Conservation (phyloP, 2,113 vertebrate species). For the Physeter macrocephalus region DNA sequence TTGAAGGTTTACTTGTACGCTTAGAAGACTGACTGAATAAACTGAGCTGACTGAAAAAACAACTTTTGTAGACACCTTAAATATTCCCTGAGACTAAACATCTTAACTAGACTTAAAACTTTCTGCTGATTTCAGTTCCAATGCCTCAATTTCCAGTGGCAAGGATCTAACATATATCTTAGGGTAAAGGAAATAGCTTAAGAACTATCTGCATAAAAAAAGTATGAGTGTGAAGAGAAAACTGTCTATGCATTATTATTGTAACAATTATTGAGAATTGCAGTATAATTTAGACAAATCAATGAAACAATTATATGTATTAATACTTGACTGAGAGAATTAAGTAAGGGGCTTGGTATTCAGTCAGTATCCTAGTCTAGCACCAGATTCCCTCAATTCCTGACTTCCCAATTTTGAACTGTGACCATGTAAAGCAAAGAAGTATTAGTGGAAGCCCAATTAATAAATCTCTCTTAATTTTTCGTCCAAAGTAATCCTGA, state of each 20-base stretch:
- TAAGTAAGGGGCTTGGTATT: not conserved
- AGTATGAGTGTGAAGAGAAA: not conserved
- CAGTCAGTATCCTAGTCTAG: not conserved
- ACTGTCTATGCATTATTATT: not conserved
- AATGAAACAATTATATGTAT: not conserved
- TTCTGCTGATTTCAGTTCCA: not conserved
- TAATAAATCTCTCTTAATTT: not conserved
- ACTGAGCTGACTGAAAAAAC: not conserved
- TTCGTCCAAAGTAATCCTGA: not conserved
- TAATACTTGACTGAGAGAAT: not conserved
- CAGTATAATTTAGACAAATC: not conserved
- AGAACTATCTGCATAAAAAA: not conserved
- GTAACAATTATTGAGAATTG: not conserved
- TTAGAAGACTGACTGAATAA: not conserved
- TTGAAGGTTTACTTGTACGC: not conserved
- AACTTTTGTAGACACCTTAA: slow-evolving; percentile 3
- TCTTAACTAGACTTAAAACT: not conserved
- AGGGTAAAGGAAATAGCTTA: not conserved
- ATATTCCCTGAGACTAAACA: not conserved
- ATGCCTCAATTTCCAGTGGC: not conserved
- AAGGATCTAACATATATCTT: not conserved
- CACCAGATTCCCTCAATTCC: not conserved
- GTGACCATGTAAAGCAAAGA: not conserved
- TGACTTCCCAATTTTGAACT: not conserved
- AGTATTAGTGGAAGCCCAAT: not conserved